These are phyloP conservation scores for Scaptomyza polygonia DNA, from an alignment of 2,888 invertebrate species.

Conservation along the genomic window DNA sequence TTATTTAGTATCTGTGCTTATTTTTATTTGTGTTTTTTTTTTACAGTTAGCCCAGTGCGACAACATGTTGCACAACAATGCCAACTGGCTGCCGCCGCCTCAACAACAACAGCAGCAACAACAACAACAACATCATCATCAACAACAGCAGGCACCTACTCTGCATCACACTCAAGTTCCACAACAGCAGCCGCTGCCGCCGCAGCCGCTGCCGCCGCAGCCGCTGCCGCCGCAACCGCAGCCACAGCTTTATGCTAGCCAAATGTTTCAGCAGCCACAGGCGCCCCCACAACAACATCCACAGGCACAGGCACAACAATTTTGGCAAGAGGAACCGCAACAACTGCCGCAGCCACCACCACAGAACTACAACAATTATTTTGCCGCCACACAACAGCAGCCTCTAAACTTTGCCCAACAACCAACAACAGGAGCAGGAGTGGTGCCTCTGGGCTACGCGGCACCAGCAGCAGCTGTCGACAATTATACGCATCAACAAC, in stretches of 20 bases:
- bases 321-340: conserved; percentile 20
- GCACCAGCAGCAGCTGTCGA: conserved; percentile 6
- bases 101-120: conserved; percentile 48
- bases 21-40: neutral
- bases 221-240: conserved; percentile 24
- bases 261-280: conserved; percentile 59
- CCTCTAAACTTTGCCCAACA: conserved; percentile 17
- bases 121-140: conserved; percentile 21
- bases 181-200: conserved; percentile 34
- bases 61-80: conserved; percentile 76
- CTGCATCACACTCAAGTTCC: conserved; percentile 23
- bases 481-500: conserved; percentile 16
- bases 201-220: conserved; percentile 33
- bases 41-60: conserved; percentile 41
- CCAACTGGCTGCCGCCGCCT: conserved; percentile 71
- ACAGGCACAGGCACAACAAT: conserved; percentile 42
- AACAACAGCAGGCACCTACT: conserved; percentile 28
- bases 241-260: conserved; percentile 55
- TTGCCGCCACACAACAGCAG: conserved; percentile 28
- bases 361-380: conserved; percentile 59
- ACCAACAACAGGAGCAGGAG: conserved; percentile 11
- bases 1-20: neutral
- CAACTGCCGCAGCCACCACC: conserved; percentile 46
- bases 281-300: conserved; percentile 44
- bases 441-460: conserved; percentile 2